Evolutionary conservation across 2,888 invertebrate genomes (phyloP), one percentile per base, ranked within the genome.

Genomic region (Imbricaverruca yamaguchii): DNA sequence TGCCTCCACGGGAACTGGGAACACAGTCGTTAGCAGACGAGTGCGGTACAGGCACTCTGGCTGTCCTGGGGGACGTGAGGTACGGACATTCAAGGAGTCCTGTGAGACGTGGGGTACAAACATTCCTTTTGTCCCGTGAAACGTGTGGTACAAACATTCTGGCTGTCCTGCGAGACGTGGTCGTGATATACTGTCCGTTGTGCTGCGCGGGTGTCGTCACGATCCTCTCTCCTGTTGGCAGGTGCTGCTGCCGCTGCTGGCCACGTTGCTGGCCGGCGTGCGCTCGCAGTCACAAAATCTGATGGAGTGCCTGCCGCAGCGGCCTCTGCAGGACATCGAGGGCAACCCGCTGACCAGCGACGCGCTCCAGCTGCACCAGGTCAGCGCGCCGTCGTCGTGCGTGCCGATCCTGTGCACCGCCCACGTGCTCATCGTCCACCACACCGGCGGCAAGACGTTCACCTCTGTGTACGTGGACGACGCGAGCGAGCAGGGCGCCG

Each of bases 331-430:
- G 56, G 79, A 79, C 79, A 57, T 79, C 13, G n/a, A 56, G 15
- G 79, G 79, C 23, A 23, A 23, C 59, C 0, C 6, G 2, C 57
- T 79, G 15, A 56, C 21, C 9, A 8, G 57, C 12, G 56, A 55
- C n/a, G 56, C 21, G n/a, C 79, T 57, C 13, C 57, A 23, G 13
- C 23, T 79, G 79, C 23, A 57, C 7, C 79, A 79, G 79, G n/a
- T 79, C 25, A n/a, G 79, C 79, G 79, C n/a, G 15, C 79, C 79
- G 23, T 15, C n/a, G 57, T 79, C 79, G 12, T 79, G 79, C 57
- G 79, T 79, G 57, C 57, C 57, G 7, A n/a, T 57, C 23, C 23
- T 79, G 12, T 79, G 79, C 57, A 13, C 79, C 12, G 79, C 57
- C 1, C 57, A 79, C 23, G 23, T n/a, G 23, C 79, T 79, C 12